These are phyloP conservation scores for Drosophila pruinosa DNA, from an alignment of 1,140 invertebrate genomes.

Conservation along the genomic window DNA sequence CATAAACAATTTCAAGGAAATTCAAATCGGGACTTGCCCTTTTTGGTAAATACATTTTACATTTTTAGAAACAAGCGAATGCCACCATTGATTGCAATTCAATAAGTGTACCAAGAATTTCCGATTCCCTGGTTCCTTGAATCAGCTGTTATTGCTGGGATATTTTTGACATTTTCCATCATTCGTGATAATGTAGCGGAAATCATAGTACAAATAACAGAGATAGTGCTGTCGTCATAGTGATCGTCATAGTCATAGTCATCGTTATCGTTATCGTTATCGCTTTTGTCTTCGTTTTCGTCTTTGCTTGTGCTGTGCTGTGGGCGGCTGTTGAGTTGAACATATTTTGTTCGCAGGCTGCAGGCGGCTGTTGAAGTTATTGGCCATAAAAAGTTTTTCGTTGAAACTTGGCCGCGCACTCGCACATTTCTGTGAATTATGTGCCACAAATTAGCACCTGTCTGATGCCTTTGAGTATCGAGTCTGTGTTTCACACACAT, in stretches of 20 bases:
- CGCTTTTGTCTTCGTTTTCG: neutral
- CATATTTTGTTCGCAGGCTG: conserved; percentile 6
- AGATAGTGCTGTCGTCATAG: neutral
- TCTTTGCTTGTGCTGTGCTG: neutral
- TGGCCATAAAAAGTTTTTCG: conserved; percentile 59
- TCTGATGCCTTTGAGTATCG: conserved; percentile 17
- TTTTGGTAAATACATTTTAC: no score
- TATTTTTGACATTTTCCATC: neutral
- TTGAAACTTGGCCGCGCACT: conserved; percentile 57
- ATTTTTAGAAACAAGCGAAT: no score
- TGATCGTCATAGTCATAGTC: neutral
- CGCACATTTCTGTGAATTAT: conserved; percentile 77
- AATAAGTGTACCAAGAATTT: neutral
- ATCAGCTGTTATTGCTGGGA: neutral
- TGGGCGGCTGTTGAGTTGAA: neutral
- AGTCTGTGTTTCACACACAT: conserved; percentile 16
- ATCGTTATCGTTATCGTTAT: conserved; percentile 12
- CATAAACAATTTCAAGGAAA: no score
- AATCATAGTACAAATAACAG: neutral
- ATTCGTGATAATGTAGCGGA: conserved; percentile 18
- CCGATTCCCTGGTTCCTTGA: neutral
- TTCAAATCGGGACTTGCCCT: no score
- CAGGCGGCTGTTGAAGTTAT: conserved; percentile 35
- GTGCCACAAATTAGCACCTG: conserved; percentile 74
- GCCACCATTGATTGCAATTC: neutral